Base-by-base conservation (phyloP, 2,113 vertebrate species). In the Isurus oxyrinchus region DNA sequence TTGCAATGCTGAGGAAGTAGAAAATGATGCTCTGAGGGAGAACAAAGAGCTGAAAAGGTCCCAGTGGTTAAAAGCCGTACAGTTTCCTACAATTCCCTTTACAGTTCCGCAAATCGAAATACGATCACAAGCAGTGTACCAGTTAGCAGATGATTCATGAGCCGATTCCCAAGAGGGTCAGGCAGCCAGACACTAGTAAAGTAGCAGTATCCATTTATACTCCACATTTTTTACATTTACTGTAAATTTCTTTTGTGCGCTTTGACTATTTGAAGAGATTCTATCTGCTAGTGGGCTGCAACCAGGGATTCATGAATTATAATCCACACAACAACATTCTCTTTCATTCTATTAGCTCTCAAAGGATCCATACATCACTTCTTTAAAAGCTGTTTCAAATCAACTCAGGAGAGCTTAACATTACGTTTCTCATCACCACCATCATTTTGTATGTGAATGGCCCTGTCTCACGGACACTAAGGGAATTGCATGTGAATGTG, bases 111-210 rank as follows among this genome's bases (percentile, higher is more conserved):
- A 72, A 95, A 95, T 95, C 61, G 94, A 72, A 95, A 95, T 95
- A 53, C 40, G 40, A 95, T 49, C 44, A 55, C 27, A 55, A 55
- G 66, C 44, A 76, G 66, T 95, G 94, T 76, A 35, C 66, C 90
- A 63, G 66, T 95, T 72, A 95, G 94, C n/a, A 23, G 8, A 55
- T 95, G 94, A 95, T 95, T 95, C 94, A 95, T 69, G 94, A 14
- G 66, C 40, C 10, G 27, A 72, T 35, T 95, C 94, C 94, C 94
- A 72, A 49, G 94, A 95, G 94, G 94, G n/a, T 27, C 67, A 69
- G 44, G 49, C 67, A 76, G 67, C 25, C 67, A 95, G 44, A 72
- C 66, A 95, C 44, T 16, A 95, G 59, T 19, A 63, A 94, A 94
- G n/a, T 72, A 55, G 67, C 67, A 53, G 23, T 53, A 95, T 49